Base-by-base conservation (phyloP, 2,888 invertebrate species). In the Zygogramma bicolorata region DNA sequence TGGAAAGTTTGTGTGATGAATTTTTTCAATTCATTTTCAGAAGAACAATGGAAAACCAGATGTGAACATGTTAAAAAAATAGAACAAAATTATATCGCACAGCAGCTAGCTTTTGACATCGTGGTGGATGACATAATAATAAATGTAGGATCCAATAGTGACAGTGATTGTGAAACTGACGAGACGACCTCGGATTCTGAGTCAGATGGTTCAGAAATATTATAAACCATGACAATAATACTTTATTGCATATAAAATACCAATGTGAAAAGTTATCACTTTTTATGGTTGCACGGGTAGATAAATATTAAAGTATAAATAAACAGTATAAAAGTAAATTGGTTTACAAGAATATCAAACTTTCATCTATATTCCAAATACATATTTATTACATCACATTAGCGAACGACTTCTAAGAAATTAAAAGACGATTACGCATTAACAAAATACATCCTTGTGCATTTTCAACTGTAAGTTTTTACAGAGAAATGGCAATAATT, bases 61-160 rank as follows among this genome's bases (percentile, higher is more conserved):
- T 63, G 63, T 46, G 49, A 63, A 63, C 49, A 63, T 63, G 49
- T 49, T n/a, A 8, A 49, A 49, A 49, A 49, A 49, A 63, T 46
- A 49, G 49, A 46, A 42, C 29, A 62, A 62, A 25, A 42, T 46
- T 15, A 62, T 62, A 62, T 62, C 13, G 27, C 62, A 42, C 1
- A 62, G 42, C 13, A 22, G 22, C 46, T 18, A 63, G 63, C 46
- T 8, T 63, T 63, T 42, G 29, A 46, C 27, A 46, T 27, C 15
- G 63, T 63, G 5, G 29, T 63, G 8, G 42, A 60, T 15, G 34
- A 62, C 5, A 38, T 40, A 40, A 42, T 62, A 46, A 46, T 46
- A 46, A 46, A 46, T 15, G 46, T 46, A 46, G 18, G 18, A 15
- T 46, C 18, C n/a, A n/a, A n/a, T n/a, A n/a, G n/a, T 8, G 8